Evolutionary conservation across 2,888 invertebrate species (phyloP).

Genomic region (Pardosa pseudoannulata): DNA sequence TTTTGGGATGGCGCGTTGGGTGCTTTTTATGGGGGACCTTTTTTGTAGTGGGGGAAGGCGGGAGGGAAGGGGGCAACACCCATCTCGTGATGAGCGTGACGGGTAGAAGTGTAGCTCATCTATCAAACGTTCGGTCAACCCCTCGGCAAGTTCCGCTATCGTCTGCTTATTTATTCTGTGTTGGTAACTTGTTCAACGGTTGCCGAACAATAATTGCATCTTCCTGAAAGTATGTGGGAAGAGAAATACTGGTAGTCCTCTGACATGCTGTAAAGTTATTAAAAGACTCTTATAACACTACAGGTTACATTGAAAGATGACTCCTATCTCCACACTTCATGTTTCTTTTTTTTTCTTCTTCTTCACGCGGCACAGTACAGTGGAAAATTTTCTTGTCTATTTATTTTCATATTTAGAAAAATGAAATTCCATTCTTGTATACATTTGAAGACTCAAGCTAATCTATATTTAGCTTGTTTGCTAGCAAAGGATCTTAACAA

Average conservation of each 20-base stretch:
- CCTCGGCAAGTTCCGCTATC: conserved; percentile 5
- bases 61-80: conserved; percentile 10
- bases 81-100: conserved; percentile 42
- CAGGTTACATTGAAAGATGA: too few relatives aligned
- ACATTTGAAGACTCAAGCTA: too few relatives aligned
- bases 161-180: conserved; percentile 7
- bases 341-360: too few relatives aligned
- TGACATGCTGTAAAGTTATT: not conserved
- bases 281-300: too few relatives aligned
- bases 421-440: too few relatives aligned
- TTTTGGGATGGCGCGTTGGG: conserved; percentile 29
- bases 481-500: too few relatives aligned
- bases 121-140: conserved; percentile 16
- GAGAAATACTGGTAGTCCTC: not conserved
- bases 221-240: not conserved
- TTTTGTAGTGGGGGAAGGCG: not conserved
- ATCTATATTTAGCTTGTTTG: too few relatives aligned
- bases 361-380: too few relatives aligned
- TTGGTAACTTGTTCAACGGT: not conserved
- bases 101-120: conserved; percentile 23
- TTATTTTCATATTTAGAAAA: too few relatives aligned
- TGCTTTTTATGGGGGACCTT: not conserved
- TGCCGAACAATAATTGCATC: not conserved
- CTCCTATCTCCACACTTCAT: too few relatives aligned
- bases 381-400: too few relatives aligned